Base-by-base conservation (phyloP, 92 coral and sea anemone species). In the Bergia puertoricense region DNA sequence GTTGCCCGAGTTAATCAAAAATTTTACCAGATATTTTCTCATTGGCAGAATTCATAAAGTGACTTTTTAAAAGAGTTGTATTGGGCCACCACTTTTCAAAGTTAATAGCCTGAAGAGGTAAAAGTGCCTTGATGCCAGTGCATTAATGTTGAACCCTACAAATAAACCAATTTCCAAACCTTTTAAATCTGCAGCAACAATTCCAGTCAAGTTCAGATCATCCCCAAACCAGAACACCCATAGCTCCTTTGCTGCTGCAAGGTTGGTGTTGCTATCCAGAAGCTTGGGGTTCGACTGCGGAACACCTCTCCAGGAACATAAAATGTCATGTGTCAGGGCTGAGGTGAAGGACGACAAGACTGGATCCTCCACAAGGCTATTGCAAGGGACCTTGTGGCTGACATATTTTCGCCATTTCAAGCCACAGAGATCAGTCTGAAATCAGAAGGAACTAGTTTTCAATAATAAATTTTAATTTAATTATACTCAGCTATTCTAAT, bases 161-260 rank as follows among this genome's bases (percentile, higher is more conserved):
- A 23, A 0, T 2, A 13, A 9, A 69, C 44, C 6, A 43, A 4
- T 5, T 39, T 42, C 1, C 88, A 43, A 74, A 95, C 99, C 99
- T 95, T 90, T 93, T 41, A 97, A 85, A 62, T 92, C 95, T 20
- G 94, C 89, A 38, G 98, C 95, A 22, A 97, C 95, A 74, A 97
- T 96, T 74, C 96, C 95, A 45, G 88, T 92, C 42, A 96, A 86
- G 79, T 91, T 95, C 1, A 97, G 99, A 85, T 97, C 99, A 82
- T 97, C 99, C 6, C 98, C 98, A 94, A 94, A 97, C 99, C 99
- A 97, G 80, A 97, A 97, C 7, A 97, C 90, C 99, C 99, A 97
- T 83, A 97, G 91, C 88, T 97, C 99, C 79, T 97, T 97, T 41
- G 95, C 92, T 82, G 92, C 85, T 57, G 71, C 92, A 85, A 92